Percentiles rank a stretch among this genome's conserved stretches.
Evolutionary conservation across 2,113 vertebrate species (phyloP).

Genomic region (Gila orcuttii): DNA sequence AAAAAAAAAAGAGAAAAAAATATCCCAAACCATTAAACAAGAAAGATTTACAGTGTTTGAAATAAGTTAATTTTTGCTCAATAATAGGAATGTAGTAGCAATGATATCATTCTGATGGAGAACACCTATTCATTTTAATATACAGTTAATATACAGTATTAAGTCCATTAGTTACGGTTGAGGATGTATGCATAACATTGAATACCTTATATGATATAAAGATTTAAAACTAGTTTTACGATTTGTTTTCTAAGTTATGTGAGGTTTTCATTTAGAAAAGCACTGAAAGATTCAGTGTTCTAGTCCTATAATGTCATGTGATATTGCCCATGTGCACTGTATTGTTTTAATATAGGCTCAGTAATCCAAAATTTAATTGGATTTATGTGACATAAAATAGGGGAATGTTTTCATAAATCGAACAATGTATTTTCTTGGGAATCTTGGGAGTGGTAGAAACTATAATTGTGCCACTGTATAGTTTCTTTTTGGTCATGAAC

Average conservation of each 20-base stretch:
- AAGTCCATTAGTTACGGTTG: neutral
- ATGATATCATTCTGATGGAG: neutral
- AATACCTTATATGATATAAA: neutral
- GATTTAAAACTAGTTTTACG: neutral
- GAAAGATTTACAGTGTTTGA: slow-evolving; percentile 5
- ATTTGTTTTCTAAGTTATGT: neutral
- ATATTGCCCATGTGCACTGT: neutral
- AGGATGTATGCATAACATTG: neutral
- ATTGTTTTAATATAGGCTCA: slow-evolving; percentile 11
- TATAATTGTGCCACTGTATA: slow-evolving; percentile 7
- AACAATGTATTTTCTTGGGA: neutral
- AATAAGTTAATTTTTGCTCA: slow-evolving; percentile 11
- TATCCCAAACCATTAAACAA: neutral
- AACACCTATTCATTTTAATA: neutral
- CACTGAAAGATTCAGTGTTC: neutral
- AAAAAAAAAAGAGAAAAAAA: slow-evolving; percentile 29
- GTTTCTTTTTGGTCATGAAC: slow-evolving; percentile 8
- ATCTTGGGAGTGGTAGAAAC: neutral
- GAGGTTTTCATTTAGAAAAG: neutral
- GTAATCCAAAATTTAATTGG: neutral
- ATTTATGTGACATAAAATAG: neutral
- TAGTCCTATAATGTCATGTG: slow-evolving; percentile 3
- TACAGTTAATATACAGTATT: neutral
- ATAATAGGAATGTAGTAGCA: neutral
- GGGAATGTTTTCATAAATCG: neutral